Evolutionary conservation across 1,140 invertebrate species (phyloP).

Genomic region (Pseudomyrmex sp.): DNA sequence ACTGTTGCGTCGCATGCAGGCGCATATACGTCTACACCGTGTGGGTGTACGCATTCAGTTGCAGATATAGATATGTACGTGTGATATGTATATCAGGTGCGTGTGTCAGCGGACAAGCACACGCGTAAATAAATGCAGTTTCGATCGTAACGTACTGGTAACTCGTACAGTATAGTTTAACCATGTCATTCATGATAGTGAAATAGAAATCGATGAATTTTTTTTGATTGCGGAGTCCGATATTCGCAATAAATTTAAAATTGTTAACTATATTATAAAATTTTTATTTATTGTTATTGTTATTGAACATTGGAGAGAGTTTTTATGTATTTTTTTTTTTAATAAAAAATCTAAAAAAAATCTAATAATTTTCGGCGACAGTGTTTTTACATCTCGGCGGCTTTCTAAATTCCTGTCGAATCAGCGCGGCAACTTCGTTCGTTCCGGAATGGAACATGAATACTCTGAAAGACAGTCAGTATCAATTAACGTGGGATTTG

Average conservation of each 20-base stretch:
- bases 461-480: conserved; percentile 41
- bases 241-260: conserved; percentile 65
- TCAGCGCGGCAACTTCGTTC: conserved; percentile 14
- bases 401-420: conserved; percentile 18
- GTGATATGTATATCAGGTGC: not conserved
- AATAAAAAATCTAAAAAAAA: too few relatives aligned
- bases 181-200: not conserved
- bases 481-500: conserved; percentile 70
- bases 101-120: not conserved
- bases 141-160: conserved; percentile 1
- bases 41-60: not conserved
- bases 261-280: conserved; percentile 17
- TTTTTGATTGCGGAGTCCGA: conserved; percentile 9
- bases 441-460: conserved; percentile 10
- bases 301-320: not conserved
- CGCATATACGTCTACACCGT: not conserved
- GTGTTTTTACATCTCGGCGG: not conserved
- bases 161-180: conserved; percentile 11
- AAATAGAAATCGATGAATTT: conserved; percentile 2
- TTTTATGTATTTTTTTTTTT: too few relatives aligned
- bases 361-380: not conserved
- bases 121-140: conserved; percentile 20
- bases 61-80: not conserved
- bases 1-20: not conserved
- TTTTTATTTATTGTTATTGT: too few relatives aligned